Evolutionary conservation across 2,888 invertebrate genomes (phyloP).

Genomic region (Synanthedon andrenaeformis): DNA sequence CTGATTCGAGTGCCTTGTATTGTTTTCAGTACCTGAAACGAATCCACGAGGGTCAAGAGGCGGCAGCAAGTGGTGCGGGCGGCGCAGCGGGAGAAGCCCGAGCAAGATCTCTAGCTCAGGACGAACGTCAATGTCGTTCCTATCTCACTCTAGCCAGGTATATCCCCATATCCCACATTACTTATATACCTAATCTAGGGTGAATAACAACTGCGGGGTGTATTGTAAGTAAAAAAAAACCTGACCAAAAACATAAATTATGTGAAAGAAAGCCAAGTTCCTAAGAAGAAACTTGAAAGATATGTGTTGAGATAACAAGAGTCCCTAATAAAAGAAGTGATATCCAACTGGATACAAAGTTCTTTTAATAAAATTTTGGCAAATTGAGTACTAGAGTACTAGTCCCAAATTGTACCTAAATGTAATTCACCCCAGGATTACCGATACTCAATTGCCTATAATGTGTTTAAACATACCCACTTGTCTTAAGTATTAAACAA

Average conservation of each 20-base stretch:
- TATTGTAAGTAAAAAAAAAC: no score
- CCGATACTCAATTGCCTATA: no score
- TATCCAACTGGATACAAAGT: no score
- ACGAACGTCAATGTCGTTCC: conserved; percentile 89
- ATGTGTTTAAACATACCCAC: no score
- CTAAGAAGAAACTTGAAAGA: background rate
- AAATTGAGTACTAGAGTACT: no score
- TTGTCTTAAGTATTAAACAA: no score
- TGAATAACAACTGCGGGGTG: background rate
- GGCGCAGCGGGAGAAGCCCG: conserved; percentile 78
- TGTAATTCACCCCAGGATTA: no score
- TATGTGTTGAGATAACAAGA: no score
- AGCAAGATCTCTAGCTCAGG: conserved; percentile 82
- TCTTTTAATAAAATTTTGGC: no score
- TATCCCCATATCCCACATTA: background rate
- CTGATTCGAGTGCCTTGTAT: background rate
- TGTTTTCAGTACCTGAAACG: conserved; percentile 80
- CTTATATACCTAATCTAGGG: background rate
- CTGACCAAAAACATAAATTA: no score
- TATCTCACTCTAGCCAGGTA: conserved; percentile 86
- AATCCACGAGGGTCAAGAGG: conserved; percentile 87
- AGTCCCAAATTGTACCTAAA: no score
- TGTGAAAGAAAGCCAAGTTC: background rate
- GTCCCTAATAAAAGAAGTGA: no score
- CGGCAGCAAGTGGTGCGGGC: conserved; percentile 74